These are phyloP conservation scores for Thunnus thynnus DNA, from an alignment of 2,113 vertebrate genomes.

Conservation along the genomic window DNA sequence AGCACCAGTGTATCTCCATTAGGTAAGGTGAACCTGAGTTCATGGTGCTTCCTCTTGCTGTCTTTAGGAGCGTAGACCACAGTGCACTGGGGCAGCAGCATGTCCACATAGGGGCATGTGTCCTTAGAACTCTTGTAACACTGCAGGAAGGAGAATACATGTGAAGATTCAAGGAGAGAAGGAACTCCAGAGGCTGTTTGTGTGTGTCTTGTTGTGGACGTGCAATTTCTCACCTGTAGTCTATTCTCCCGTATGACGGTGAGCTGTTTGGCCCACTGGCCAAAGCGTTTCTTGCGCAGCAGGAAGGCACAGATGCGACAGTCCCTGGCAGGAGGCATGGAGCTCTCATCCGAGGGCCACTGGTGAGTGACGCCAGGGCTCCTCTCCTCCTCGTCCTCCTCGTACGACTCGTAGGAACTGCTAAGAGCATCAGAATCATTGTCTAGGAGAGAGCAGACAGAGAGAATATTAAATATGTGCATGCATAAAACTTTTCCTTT, in stretches of 20 bases:
- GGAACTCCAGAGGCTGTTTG: not conserved
- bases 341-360: conserved; percentile 96
- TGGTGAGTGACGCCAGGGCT: conserved; percentile 88
- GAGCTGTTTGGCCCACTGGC: conserved; percentile 98
- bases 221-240: conserved; percentile 87
- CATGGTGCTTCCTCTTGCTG: conserved; percentile 93
- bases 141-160: conserved; percentile 73
- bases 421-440: conserved; percentile 97
- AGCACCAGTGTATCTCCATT: conserved; percentile 92
- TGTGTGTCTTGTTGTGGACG: not conserved
- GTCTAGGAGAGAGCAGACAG: conserved; percentile 80
- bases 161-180: fast-evolving
- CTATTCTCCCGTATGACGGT: conserved; percentile 93
- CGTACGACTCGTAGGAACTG: conserved; percentile 98
- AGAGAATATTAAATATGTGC: not conserved
- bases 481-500: not conserved
- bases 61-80: conserved; percentile 96
- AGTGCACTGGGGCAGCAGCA: conserved; percentile 88
- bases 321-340: conserved; percentile 92
- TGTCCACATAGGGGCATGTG: conserved; percentile 90
- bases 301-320: conserved; percentile 96
- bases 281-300: conserved; percentile 96
- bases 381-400: conserved; percentile 96
- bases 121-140: conserved; percentile 99
- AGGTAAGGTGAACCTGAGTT: conserved; percentile 93